Evolutionary conservation across 2,113 vertebrate genomes (phyloP).

Genomic region (Neotoma lepida): DNA sequence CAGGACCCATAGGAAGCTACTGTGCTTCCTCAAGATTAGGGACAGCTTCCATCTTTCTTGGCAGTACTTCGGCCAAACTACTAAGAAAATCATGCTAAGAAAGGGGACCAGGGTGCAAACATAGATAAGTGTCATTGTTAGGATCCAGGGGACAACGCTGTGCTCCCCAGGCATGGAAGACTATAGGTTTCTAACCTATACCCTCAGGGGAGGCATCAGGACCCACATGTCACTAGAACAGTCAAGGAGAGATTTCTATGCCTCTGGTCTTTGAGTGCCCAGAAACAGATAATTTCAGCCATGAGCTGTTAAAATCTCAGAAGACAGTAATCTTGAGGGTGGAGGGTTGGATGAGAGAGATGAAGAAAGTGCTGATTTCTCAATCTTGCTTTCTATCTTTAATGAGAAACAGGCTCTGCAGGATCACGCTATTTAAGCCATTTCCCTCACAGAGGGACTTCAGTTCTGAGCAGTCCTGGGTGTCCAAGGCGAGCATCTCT

Average conservation of each 20-base stretch:
- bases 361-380: not conserved
- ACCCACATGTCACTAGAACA: no score
- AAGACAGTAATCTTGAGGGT: not conserved
- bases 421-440: not conserved
- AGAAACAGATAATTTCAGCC: not conserved
- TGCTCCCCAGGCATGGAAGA: fast-evolving
- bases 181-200: no score
- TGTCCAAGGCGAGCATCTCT: not conserved
- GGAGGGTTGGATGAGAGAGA: not conserved
- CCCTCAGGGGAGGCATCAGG: not conserved
- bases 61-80: not conserved
- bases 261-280: not conserved
- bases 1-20: not conserved
- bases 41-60: not conserved
- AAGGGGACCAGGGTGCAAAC: not conserved
- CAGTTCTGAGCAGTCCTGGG: not conserved
- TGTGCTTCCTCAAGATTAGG: not conserved
- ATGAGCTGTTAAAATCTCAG: no score
- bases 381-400: not conserved
- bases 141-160: not conserved
- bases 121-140: not conserved
- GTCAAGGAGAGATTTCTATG: not conserved
- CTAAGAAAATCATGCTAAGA: not conserved
- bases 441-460: not conserved
- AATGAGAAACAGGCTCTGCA: not conserved